Base-by-base conservation (phyloP, 2,888 invertebrate genomes). In the Patella caerulea region DNA sequence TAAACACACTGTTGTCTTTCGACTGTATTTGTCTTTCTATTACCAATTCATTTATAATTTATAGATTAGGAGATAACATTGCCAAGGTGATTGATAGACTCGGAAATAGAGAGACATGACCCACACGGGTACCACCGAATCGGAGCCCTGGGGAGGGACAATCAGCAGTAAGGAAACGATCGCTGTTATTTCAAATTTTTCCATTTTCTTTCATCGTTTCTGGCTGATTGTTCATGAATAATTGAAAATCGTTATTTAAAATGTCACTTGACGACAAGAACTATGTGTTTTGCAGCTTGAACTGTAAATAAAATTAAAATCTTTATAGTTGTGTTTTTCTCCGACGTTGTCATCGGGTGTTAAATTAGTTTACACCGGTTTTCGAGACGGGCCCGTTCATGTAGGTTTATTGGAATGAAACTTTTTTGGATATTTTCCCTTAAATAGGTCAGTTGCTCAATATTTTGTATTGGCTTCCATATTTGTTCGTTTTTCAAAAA, bases 321-420 rank as follows among this genome's bases (percentile, higher is more conserved):
- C 73, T 56, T 72, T 34, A 72, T 45, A 12, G 24, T 55, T 59
- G 24, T 73, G 24, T 53, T 55, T n/a, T 12, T 59, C 52, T 53
- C 72, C 5, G 12, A 2, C 56, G 56, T 54, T 56, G 29, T 56
- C 54, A 59, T 29, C 19, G 56, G 52, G 54, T 53, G 73, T 29
- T 19, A 55, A 19, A 19, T 19, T 19, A 56, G 17, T 72, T 53
- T 76, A 80, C 71, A 52, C 72, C 54, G 78, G 75, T 78, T 59
- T 74, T 78, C 78, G 76, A 73, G n/a, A 78, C 73, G 74, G 71
- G 70, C 45, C n/a, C 34, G 74, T 72, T 75, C 73, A 76, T 73
- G 74, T 74, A 59, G 77, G 73, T 77, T 80, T 78, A 19, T 71
- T 34, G 71, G 71, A 29, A 9, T 45, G 45, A 45, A 34, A 45